Base-by-base conservation (phyloP, 1,140 invertebrate genomes). In the Pteromalus puparum region DNA sequence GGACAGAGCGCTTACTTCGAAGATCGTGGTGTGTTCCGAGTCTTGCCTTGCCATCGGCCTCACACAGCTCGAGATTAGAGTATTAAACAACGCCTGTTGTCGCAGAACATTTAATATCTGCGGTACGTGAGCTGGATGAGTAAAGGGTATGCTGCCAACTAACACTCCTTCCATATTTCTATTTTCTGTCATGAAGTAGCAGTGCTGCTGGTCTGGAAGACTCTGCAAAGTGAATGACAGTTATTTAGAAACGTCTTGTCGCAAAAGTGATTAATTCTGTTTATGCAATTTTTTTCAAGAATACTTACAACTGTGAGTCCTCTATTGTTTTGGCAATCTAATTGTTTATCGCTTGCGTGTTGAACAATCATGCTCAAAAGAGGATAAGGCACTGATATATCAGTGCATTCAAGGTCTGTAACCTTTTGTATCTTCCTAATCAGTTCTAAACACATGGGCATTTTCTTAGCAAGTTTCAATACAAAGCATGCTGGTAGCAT, bases 11-110 rank as follows among this genome's bases (percentile, higher is more conserved):
- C 96, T 98, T 86, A 99, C 95, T 93, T 99, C 98, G 90, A 99
- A 96, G 94, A 98, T 98, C 3, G 97, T 95, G 48, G 96, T 95
- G 85, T 95, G 96, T 86, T 97, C 97, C 28, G 96, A 91, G 90
- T 97, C 97, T 92, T 93, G 85, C 73, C 93, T 91, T 86, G 92
- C 90, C 89, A 92, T 95, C 4, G 96, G 94, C 67, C 98, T 93
- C 34, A 99, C 96, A 92, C 98, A 98, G 90, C 97, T 98, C 15
- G 95, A 94, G 74, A 99, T 94, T 6, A 99, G 94, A 6, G 97
- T 95, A 92, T 99, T 99, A 91, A 99, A 99, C 1, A 98, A 93
- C 6, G 97, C 96, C 93, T 99, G 98, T 89, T 98, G 97, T 24
- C 98, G 93, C 2, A 99, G 94, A 86, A 95, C 95, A 34, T 95